Evolutionary conservation across 1,140 invertebrate species (phyloP).

Genomic region (Bombus turneri): DNA sequence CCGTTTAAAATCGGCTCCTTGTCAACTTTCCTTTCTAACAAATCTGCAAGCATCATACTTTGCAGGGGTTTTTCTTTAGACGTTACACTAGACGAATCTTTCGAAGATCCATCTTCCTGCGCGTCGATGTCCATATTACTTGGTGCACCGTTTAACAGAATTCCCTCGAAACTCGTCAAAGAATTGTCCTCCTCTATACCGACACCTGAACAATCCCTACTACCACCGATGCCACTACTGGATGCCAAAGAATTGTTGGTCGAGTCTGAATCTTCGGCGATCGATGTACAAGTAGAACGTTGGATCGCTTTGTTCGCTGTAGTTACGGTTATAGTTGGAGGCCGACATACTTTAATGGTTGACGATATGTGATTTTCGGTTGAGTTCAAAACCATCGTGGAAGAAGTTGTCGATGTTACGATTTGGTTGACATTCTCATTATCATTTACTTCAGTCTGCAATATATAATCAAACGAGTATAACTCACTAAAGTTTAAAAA

Average conservation of each 20-base stretch:
- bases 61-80: constrained; percentile 81
- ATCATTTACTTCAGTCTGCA: constrained; percentile 79
- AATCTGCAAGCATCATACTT: constrained; percentile 86
- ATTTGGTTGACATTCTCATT: constrained; percentile 72
- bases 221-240: constrained; percentile 83
- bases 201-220: constrained; percentile 79
- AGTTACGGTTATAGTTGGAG: constrained; percentile 77
- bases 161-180: constrained; percentile 86
- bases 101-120: constrained; percentile 83
- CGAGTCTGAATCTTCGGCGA: constrained; percentile 84
- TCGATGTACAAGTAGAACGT: constrained; percentile 74
- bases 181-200: constrained; percentile 85
- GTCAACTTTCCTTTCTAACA: constrained; percentile 86
- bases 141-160: constrained; percentile 84
- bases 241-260: constrained; percentile 84
- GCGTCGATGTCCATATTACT: constrained; percentile 83
- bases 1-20: constrained; percentile 85
- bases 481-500: neutral
- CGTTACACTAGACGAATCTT: constrained; percentile 81
- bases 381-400: constrained; percentile 66
- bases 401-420: constrained; percentile 61
- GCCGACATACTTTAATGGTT: constrained; percentile 72
- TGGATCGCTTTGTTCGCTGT: constrained; percentile 69
- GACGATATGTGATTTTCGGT: constrained; percentile 77
- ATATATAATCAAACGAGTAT: constrained; percentile 14